Evolutionary conservation across 2,113 vertebrate genomes (phyloP).

Genomic region (Vulpes lagopus): DNA sequence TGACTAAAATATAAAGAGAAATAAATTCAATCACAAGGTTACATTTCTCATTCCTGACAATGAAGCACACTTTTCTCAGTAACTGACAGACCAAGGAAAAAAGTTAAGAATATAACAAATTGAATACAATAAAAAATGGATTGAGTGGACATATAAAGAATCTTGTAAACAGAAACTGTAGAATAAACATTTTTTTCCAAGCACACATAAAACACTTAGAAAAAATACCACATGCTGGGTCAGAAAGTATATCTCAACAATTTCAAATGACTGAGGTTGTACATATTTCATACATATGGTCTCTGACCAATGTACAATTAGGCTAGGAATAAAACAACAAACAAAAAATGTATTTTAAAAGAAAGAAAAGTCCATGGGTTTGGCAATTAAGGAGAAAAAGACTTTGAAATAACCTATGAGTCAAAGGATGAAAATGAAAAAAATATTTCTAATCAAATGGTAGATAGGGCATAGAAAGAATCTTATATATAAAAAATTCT

Average conservation of each 20-base stretch:
- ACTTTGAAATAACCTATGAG: not conserved
- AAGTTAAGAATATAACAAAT: not conserved
- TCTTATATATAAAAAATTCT: not conserved
- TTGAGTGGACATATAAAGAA: not conserved
- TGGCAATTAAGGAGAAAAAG: not conserved
- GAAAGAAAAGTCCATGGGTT: not conserved
- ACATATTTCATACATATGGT: not conserved
- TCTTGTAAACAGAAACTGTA: not conserved
- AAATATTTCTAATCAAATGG: not conserved
- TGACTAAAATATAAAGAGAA: not conserved
- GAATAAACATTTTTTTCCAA: not conserved
- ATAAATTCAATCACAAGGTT: not conserved
- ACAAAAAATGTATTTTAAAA: not conserved
- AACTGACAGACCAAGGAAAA: not conserved
- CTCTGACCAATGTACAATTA: not conserved
- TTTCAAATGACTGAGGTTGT: not conserved
- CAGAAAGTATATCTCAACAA: conserved; percentile 14
- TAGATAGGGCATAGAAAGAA: not conserved
- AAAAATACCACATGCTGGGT: not conserved
- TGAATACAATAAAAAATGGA: not conserved
- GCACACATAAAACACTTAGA: not conserved
- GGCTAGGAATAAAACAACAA: not conserved
- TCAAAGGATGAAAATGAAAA: not conserved
- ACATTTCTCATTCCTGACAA: not conserved
- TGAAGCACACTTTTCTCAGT: not conserved